A percentile compares a stretch with the other conserved stretches of the same genome.
These are phyloP conservation scores for Spinus olivaceus DNA, from an alignment of 2,797 vertebrate genomes.

Conservation along the genomic window DNA sequence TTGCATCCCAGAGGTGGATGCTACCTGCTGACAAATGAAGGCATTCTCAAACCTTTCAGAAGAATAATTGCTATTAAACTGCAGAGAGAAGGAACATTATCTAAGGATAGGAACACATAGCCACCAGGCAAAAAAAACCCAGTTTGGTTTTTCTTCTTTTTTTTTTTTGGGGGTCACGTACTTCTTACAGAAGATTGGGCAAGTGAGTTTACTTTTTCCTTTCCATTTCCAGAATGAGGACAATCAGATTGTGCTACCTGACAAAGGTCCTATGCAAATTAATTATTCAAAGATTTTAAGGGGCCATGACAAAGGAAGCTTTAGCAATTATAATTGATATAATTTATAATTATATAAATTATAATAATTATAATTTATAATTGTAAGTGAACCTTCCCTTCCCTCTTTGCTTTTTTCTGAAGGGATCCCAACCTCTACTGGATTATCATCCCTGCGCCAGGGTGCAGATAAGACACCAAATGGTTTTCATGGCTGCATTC, in stretches of 20 bases:
- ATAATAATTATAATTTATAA: neutral
- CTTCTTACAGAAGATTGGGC: neutral
- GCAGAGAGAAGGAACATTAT: neutral
- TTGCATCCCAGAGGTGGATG: neutral
- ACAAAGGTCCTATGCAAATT: neutral
- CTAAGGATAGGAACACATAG: neutral
- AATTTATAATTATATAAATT: neutral
- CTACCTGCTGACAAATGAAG: neutral
- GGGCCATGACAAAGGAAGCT: neutral
- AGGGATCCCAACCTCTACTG: conserved; percentile 88
- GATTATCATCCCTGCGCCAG: conserved; percentile 86
- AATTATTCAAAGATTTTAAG: neutral
- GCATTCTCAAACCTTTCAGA: neutral
- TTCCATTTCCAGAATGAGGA: neutral
- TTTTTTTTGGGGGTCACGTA: neutral
- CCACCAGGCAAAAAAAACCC: neutral
- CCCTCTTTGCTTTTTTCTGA: neutral
- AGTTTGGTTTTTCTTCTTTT: too few species aligned
- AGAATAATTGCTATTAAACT: neutral
- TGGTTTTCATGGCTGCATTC: conserved; percentile 93
- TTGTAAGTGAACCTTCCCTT: neutral
- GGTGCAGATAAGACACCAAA: conserved; percentile 85
- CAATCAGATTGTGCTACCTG: neutral
- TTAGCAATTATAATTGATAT: neutral
- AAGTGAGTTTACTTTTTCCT: neutral